Conservation (phyloP, 2,797 vertebrate genomes). For the Pipistrellus kuhlii region DNA sequence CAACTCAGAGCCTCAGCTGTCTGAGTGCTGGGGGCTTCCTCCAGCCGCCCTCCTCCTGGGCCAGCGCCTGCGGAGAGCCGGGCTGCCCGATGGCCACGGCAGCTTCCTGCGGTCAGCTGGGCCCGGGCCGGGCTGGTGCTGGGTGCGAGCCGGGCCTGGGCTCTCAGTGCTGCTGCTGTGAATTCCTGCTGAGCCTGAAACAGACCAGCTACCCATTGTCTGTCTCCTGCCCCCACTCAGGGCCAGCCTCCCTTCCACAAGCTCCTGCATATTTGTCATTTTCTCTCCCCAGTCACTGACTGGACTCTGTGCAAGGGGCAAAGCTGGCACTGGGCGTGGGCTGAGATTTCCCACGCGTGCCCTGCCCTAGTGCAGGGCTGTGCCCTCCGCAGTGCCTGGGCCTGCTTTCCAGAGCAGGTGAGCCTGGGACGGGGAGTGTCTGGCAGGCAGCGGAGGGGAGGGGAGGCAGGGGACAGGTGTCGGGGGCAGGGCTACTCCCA, state of each 20-base stretch:
- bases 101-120: neutral
- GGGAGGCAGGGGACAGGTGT: no score
- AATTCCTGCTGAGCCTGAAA: conserved; percentile 46
- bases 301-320: conserved; percentile 33
- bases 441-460: neutral
- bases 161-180: neutral
- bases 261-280: conserved; percentile 80
- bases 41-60: accelerated
- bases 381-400: neutral
- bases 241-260: conserved; percentile 75
- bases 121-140: neutral
- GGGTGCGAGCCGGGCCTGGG: neutral
- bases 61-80: accelerated
- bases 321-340: neutral
- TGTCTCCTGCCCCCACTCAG: neutral
- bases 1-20: neutral
- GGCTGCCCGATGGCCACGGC: neutral
- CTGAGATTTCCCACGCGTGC: neutral
- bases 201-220: conserved; percentile 76
- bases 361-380: neutral
- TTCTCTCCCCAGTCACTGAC: conserved; percentile 60
- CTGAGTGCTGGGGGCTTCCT: neutral
- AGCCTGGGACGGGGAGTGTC: neutral
- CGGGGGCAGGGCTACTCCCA: neutral
- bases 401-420: neutral